Percentiles rank a stretch among this genome's conserved stretches.
These are phyloP conservation scores for Tamandua tetradactyla DNA, from an alignment of 2,797 vertebrate species.

Conservation along the genomic window DNA sequence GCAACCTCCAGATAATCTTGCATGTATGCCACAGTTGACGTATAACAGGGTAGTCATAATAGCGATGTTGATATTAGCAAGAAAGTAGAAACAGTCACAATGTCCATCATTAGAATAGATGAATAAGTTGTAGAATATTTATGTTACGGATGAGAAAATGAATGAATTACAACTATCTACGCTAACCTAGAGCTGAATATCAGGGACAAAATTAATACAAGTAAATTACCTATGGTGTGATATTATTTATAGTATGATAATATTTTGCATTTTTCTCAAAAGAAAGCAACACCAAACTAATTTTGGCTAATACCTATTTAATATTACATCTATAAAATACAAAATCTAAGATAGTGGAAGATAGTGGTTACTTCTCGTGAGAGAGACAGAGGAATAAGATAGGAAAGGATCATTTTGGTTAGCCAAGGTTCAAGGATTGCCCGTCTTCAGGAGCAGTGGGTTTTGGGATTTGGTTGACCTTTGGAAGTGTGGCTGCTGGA, in stretches of 20 bases:
- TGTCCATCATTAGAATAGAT: not conserved
- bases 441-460: not conserved
- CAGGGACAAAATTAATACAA: not conserved
- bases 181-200: not conserved
- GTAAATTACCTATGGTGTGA: not conserved
- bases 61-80: no score
- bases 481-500: not conserved
- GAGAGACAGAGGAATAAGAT: not conserved
- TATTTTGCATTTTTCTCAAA: not conserved
- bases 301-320: not conserved
- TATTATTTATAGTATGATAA: not conserved
- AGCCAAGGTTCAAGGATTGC: not conserved
- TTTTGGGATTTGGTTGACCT: not conserved
- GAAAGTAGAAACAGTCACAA: no score
- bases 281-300: not conserved
- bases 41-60: not conserved
- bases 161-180: not conserved
- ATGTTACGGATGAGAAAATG: not conserved
- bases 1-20: not conserved
- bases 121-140: not conserved
- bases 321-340: not conserved
- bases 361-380: not conserved
- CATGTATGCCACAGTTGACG: not conserved
- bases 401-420: not conserved
- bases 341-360: not conserved